Evolutionary conservation across 2,888 invertebrate species (phyloP), one percentile per base, ranked within the genome.

Genomic region (Yponomeuta evonymella): DNA sequence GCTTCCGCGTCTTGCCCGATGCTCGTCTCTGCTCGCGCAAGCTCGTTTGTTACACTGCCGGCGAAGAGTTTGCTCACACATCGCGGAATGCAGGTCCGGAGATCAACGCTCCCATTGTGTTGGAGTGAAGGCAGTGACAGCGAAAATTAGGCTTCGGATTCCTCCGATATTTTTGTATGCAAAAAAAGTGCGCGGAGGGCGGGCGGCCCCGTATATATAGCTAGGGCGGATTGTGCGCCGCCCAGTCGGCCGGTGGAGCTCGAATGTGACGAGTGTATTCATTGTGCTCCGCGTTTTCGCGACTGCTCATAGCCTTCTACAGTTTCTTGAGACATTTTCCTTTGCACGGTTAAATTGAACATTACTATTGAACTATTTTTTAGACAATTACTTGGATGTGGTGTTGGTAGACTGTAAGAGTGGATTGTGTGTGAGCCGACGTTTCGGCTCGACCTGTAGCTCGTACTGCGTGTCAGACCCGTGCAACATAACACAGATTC

Each of bases 71-170:
- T 89, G 85, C 87, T 84, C 85, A 87, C 83, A 77, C 82, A 84
- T 84, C 82, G 79, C 78, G 77, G 79, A 78, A 81, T 86, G 86
- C 86, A 84, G 75, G 75, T 74, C 76, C 79, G 76, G 84, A 86
- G 91, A 91, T 90, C 91, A 92, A 90, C 83, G 91, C 84, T 89
- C 91, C 80, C 90, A 89, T 89, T 90, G 90, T 90, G 87, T 83
- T 84, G 82, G 51, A 83, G 79, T 70, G 64, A 81, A 84, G 84
- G 83, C 86, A 88, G 87, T 86, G 89, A 88, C 90, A 91, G 88
- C 80, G 80, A 83, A 84, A 90, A 91, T 90, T 90, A 85, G 88
- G 89, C 86, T 85, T 82, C 82, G 81, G 82, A 91, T 90, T 91
- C 90, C 89, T 81, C 81, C 78, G 86, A 84, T 91, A 89, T 91